These are phyloP conservation scores for Hystrix cristata DNA, from an alignment of 2,113 vertebrate species.

Conservation along the genomic window DNA sequence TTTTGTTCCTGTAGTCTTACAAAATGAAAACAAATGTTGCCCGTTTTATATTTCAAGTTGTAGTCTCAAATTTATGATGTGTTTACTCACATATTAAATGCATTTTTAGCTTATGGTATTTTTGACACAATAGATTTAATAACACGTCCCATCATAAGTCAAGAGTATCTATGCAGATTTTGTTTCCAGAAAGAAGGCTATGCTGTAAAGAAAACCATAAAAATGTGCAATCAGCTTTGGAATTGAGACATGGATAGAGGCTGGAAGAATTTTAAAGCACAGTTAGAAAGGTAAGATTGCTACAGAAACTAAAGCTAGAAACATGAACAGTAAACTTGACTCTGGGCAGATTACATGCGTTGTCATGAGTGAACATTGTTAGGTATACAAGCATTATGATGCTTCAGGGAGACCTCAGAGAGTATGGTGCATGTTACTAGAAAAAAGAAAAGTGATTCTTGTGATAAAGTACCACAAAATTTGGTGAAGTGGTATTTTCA, in stretches of 20 bases:
- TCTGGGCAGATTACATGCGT: not conserved
- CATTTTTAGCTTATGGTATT: not conserved
- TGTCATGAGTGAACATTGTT: not conserved
- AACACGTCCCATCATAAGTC: not conserved
- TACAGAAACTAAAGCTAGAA: not conserved
- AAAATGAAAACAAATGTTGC: not conserved
- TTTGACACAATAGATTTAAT: not conserved
- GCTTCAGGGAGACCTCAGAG: not conserved
- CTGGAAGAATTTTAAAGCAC: not conserved
- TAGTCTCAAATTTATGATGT: not conserved
- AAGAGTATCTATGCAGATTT: not conserved
- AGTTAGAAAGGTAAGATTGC: not conserved
- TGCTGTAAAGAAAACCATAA: not conserved
- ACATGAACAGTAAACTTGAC: not conserved
- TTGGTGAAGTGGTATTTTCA: not conserved
- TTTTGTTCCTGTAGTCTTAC: not conserved
- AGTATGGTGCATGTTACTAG: not conserved
- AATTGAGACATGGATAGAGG: not conserved
- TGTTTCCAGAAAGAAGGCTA: not conserved
- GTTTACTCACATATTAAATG: not conserved
- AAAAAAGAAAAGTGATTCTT: not conserved
- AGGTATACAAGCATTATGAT: not conserved
- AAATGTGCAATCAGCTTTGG: not conserved
- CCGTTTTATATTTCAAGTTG: not conserved
- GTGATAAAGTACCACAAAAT: not conserved